Percentiles rank a stretch among this genome's conserved stretches.
Conservation (phyloP, 2,113 vertebrate species). For the Sardina pilchardus region DNA sequence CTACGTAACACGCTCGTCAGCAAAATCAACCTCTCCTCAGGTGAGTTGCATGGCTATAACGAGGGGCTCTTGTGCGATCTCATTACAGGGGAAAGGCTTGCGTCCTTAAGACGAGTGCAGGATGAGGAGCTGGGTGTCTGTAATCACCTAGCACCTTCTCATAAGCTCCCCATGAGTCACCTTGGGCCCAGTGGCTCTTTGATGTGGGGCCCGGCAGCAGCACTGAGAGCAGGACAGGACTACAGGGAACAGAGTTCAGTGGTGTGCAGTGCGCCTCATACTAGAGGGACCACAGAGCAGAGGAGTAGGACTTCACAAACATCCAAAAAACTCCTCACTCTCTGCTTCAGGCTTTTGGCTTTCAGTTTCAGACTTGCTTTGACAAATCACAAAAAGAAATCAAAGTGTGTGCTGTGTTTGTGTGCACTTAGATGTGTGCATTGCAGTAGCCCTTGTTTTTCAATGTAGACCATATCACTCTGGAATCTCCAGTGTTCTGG, state of each 20-base stretch:
- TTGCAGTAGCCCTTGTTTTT: not conserved
- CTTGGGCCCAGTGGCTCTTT: not conserved
- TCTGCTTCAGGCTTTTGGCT: not conserved
- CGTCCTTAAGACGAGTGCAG: not conserved
- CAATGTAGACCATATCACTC: slow-evolving; percentile 26
- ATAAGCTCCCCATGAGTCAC: not conserved
- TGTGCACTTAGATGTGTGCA: not conserved
- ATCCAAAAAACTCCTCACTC: not conserved
- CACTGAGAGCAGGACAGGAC: too few species aligned
- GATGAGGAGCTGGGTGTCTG: not conserved
- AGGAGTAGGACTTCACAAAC: too few species aligned
- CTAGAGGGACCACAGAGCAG: too few species aligned
- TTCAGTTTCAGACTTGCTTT: not conserved
- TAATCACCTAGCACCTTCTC: not conserved
- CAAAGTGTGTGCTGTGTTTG: not conserved
- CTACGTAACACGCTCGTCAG: not conserved
- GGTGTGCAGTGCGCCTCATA: not conserved
- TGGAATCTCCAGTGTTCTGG: slow-evolving; percentile 31
- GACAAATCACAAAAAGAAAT: not conserved
- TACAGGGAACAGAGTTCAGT: not conserved
- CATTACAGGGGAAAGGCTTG: not conserved
- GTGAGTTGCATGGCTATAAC: not conserved
- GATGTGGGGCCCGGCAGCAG: not conserved
- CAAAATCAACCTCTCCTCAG: not conserved
- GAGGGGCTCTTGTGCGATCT: not conserved